Evolutionary conservation across 2,113 vertebrate genomes (phyloP).

Genomic region (Halcyon malimbica): DNA sequence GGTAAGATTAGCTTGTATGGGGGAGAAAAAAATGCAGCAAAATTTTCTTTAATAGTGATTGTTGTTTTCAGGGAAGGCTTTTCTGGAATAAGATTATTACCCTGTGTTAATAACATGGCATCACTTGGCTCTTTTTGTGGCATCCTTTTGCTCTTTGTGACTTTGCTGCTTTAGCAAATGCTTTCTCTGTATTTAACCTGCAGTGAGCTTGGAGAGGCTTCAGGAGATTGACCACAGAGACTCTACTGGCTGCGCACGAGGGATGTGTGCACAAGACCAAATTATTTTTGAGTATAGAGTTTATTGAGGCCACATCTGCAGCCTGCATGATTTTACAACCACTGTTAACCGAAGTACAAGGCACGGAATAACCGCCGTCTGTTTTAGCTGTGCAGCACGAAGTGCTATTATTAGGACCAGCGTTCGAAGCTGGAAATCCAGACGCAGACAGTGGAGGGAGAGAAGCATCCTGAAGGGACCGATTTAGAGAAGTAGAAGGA

Average conservation of each 20-base stretch:
- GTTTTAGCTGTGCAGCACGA: not conserved
- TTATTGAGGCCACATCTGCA: constrained; percentile 33
- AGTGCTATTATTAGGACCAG: not conserved
- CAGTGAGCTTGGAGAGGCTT: not conserved
- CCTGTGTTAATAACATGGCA: not conserved
- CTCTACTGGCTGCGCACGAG: not conserved
- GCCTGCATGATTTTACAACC: not conserved
- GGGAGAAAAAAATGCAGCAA: not conserved
- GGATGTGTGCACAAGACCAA: not conserved
- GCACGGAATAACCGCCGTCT: not conserved
- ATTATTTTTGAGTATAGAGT: not conserved
- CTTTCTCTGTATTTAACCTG: not conserved
- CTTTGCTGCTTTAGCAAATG: not conserved
- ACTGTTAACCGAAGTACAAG: not conserved
- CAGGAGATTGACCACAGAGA: not conserved
- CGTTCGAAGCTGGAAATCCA: not conserved
- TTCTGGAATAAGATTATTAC: not conserved
- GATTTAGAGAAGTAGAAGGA: not conserved
- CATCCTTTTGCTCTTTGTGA: not conserved
- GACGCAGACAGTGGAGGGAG: not conserved
- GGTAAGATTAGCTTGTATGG: not conserved
- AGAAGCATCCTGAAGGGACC: not conserved
- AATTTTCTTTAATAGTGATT: not conserved
- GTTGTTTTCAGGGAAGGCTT: not conserved
- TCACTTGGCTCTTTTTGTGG: not conserved